These are phyloP conservation scores for Malurus melanocephalus DNA, from an alignment of 2,113 vertebrate genomes.

Conservation along the genomic window DNA sequence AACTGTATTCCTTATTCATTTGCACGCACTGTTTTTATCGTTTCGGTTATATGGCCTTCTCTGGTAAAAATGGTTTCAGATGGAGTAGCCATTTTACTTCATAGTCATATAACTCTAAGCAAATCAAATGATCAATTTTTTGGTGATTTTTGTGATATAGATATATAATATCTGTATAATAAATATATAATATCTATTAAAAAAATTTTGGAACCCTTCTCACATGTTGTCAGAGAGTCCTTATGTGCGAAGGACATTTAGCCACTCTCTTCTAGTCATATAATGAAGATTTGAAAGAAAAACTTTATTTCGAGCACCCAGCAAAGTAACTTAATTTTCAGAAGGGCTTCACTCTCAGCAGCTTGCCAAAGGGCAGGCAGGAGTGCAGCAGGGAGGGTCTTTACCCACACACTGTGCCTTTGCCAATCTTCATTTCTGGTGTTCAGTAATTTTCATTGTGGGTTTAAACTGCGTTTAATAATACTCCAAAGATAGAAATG, in stretches of 20 bases:
- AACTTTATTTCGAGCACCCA: background rate
- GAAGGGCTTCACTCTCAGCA: background rate
- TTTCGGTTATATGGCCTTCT: background rate
- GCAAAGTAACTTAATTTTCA: background rate
- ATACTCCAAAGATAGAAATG: background rate
- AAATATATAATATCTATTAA: background rate
- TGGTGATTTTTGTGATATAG: background rate
- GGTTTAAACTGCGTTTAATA: background rate
- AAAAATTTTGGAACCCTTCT: background rate
- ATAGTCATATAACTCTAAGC: background rate
- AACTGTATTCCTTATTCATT: background rate
- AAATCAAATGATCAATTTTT: background rate
- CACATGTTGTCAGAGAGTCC: background rate
- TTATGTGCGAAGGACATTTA: background rate
- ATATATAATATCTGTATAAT: too few relatives aligned
- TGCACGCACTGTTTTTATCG: background rate
- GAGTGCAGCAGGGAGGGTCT: background rate
- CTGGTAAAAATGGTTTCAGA: background rate
- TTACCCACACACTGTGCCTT: background rate
- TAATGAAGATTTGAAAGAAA: background rate
- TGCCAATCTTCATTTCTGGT: background rate
- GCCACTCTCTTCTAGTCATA: background rate
- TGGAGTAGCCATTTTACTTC: background rate
- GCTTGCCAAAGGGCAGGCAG: rapidly evolving
- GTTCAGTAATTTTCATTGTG: background rate